A percentile compares a stretch with the other conserved stretches of the same genome.
phyloP scores from a whole-genome alignment of 2,113 vertebrate species.

The Pyxicephalus adspersus region DNA sequence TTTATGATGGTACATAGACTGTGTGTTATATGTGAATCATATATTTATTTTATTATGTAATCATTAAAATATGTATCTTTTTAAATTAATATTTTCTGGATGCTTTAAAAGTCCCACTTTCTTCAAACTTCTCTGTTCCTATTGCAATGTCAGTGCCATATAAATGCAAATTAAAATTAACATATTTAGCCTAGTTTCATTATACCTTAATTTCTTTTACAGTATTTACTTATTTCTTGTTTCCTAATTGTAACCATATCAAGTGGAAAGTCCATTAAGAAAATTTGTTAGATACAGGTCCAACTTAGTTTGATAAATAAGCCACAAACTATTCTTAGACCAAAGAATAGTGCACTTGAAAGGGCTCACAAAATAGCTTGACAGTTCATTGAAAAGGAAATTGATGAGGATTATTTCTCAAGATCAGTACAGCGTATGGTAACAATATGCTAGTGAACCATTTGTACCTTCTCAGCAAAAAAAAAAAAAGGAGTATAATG shows the following conservation, averaged over 20 bases:
- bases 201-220: not conserved
- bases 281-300: not conserved
- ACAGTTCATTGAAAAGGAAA: slow-evolving; percentile 35
- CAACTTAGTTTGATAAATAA: slow-evolving; percentile 31
- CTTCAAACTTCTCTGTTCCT: no score
- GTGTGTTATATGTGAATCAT: no score
- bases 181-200: no score
- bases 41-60: no score
- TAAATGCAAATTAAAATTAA: no score
- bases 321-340: slow-evolving; percentile 28
- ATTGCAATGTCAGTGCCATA: no score
- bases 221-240: not conserved
- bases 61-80: no score
- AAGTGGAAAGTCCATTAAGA: not conserved
- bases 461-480: not conserved
- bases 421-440: slow-evolving; percentile 20
- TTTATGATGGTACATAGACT: no score
- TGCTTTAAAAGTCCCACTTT: no score
- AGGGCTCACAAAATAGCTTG: slow-evolving; percentile 14
- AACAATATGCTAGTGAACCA: slow-evolving; percentile 22
- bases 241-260: slow-evolving; percentile 1
- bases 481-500: not conserved
- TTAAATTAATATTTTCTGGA: no score
- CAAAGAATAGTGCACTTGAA: slow-evolving; percentile 25
- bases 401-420: slow-evolving; percentile 11